Conservation (phyloP, 2,797 vertebrate species). For the Clarias pachynema region DNA sequence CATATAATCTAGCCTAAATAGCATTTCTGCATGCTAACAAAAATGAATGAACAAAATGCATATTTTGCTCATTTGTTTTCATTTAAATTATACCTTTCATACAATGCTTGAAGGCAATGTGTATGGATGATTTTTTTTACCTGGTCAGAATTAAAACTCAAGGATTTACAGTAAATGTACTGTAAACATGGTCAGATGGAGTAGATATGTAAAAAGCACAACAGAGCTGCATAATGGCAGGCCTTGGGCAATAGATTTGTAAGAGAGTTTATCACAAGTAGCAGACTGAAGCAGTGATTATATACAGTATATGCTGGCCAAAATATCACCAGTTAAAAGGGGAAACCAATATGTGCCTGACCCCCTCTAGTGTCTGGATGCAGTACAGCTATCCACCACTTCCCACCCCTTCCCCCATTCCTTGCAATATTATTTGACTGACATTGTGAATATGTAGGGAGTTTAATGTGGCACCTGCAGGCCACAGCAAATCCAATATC, state of each 20-base stretch:
- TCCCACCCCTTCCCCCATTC: background rate
- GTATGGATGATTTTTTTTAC: background rate
- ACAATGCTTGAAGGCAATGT: background rate
- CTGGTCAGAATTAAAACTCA: background rate
- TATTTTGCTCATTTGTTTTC: background rate
- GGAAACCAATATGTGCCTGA: conserved; percentile 5
- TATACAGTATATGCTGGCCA: background rate
- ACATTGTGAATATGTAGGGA: background rate
- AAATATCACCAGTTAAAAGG: background rate
- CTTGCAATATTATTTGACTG: background rate
- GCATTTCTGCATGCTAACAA: background rate
- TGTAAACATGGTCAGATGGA: background rate
- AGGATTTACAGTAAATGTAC: background rate
- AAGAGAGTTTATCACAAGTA: background rate
- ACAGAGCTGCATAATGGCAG: background rate
- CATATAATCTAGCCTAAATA: conserved; percentile 1
- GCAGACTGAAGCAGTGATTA: background rate
- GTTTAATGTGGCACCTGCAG: background rate
- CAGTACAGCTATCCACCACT: background rate
- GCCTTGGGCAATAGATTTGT: background rate
- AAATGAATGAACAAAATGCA: background rate
- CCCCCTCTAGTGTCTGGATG: conserved; percentile 12
- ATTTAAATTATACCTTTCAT: background rate
- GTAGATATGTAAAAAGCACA: background rate
- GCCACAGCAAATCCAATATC: background rate